Evolutionary conservation across 2,113 vertebrate species (phyloP).

Genomic region (Orycteropus afer): DNA sequence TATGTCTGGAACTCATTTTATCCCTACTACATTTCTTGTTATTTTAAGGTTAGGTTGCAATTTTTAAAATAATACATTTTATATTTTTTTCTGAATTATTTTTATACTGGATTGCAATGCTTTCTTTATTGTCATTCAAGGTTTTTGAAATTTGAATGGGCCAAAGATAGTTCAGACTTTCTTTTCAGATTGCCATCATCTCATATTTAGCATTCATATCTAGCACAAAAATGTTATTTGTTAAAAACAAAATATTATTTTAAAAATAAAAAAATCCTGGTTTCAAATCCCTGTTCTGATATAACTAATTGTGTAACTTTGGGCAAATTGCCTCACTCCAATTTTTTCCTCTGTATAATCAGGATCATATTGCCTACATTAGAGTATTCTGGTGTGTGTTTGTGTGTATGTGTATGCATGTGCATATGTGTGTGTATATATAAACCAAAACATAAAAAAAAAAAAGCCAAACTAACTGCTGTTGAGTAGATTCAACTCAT

Average conservation of each 20-base stretch:
- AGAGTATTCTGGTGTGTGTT: not conserved
- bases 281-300: constrained; percentile 5
- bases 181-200: not conserved
- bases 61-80: not conserved
- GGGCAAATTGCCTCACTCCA: not conserved
- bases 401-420: not conserved
- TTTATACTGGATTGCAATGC: not conserved
- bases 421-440: not conserved
- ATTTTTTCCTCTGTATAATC: not conserved
- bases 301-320: not conserved
- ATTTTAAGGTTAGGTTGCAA: not conserved
- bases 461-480: too few relatives aligned
- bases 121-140: not conserved
- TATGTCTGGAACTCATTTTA: not conserved
- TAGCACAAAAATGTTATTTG: not conserved
- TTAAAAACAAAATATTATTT: not conserved
- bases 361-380: not conserved
- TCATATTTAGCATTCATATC: not conserved
- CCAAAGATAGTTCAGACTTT: not conserved
- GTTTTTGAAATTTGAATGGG: constrained; percentile 12
- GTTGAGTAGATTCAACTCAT: too few relatives aligned
- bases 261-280: not conserved
- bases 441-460: too few relatives aligned
- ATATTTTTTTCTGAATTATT: not conserved
- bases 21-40: not conserved